These are phyloP conservation scores for Zenarchopterus dispar DNA, from an alignment of 2,797 vertebrate genomes.

Conservation along the genomic window DNA sequence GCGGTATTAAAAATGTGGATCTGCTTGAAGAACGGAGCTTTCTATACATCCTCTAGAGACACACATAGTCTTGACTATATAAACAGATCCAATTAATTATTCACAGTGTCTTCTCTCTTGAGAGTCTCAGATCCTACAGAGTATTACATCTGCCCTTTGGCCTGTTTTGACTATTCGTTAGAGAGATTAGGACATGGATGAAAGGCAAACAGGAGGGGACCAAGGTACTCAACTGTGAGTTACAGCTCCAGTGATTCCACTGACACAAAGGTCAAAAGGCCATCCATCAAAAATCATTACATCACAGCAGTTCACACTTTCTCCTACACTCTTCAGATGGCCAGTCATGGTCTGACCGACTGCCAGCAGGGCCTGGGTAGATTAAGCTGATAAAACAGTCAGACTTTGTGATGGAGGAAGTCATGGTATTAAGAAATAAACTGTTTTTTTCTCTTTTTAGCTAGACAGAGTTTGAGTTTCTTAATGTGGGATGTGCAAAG, in stretches of 20 bases:
- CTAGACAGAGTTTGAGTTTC: not conserved
- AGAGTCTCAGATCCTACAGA: slow-evolving; percentile 35
- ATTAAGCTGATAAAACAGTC: slow-evolving; percentile 25
- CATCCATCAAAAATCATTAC: slow-evolving; percentile 53
- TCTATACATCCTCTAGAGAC: slow-evolving; percentile 48
- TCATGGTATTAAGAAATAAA: slow-evolving; percentile 12
- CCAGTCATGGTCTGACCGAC: slow-evolving; percentile 21
- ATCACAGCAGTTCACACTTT: slow-evolving; percentile 18
- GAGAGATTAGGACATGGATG: slow-evolving; percentile 28
- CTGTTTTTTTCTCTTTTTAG: slow-evolving; percentile 5
- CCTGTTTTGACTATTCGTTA: slow-evolving; percentile 45
- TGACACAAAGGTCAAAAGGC: slow-evolving; percentile 64
- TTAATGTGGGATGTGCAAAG: not conserved
- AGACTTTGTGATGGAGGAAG: slow-evolving; percentile 22
- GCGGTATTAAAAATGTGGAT: slow-evolving; percentile 50
- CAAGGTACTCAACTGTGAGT: slow-evolving; percentile 11
- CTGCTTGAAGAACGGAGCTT: slow-evolving; percentile 42
- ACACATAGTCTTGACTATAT: slow-evolving; percentile 58
- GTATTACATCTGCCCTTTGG: slow-evolving; percentile 48
- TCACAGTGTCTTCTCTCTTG: slow-evolving; percentile 58
- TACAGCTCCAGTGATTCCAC: slow-evolving; percentile 16
- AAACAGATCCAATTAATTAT: slow-evolving; percentile 74
- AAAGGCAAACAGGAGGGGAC: slow-evolving; percentile 16
- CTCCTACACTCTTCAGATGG: slow-evolving; percentile 15
- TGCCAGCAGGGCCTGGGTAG: slow-evolving; percentile 11